Evolutionary conservation across 2,888 invertebrate genomes (phyloP).

Genomic region (Gonocerus acuteangulatus): DNA sequence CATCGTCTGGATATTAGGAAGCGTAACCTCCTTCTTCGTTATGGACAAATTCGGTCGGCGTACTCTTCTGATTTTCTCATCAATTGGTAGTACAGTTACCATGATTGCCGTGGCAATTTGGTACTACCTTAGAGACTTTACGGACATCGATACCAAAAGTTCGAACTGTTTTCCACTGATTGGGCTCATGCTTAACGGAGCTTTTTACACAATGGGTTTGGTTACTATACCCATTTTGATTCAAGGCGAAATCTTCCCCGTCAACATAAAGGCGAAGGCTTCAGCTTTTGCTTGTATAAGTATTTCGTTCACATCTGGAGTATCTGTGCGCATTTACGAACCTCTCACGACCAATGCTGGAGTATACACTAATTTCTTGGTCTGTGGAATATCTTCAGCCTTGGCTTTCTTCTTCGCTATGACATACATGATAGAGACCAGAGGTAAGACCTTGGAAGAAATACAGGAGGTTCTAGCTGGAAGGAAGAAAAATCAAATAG

Average conservation of each 20-base stretch:
- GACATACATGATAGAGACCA: constrained; percentile 58
- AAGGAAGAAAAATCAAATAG: background rate
- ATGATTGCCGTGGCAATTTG: constrained; percentile 28
- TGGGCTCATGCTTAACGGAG: constrained; percentile 52
- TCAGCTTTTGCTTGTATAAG: constrained; percentile 52
- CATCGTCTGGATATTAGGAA: constrained; percentile 28
- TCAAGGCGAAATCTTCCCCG: constrained; percentile 57
- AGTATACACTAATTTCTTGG: constrained; percentile 58
- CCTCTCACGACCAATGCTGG: constrained; percentile 53
- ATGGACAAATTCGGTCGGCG: constrained; percentile 35
- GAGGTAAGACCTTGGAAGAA: constrained; percentile 60
- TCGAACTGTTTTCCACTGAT: constrained; percentile 47
- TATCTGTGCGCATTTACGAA: constrained; percentile 52
- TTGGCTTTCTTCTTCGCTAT: constrained; percentile 45
- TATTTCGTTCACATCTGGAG: constrained; percentile 51
- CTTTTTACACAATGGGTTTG: constrained; percentile 53
- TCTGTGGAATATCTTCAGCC: constrained; percentile 54
- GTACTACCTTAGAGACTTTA: constrained; percentile 29
- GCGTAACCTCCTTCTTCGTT: constrained; percentile 25
- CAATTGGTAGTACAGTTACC: constrained; percentile 23
- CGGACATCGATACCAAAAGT: constrained; percentile 40
- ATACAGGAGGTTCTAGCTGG: constrained; percentile 49
- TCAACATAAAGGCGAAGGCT: constrained; percentile 55
- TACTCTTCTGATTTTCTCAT: constrained; percentile 33
- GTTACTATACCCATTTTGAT: constrained; percentile 56